Evolutionary conservation across 2,797 vertebrate species (phyloP).

Genomic region (Fratercula arctica): DNA sequence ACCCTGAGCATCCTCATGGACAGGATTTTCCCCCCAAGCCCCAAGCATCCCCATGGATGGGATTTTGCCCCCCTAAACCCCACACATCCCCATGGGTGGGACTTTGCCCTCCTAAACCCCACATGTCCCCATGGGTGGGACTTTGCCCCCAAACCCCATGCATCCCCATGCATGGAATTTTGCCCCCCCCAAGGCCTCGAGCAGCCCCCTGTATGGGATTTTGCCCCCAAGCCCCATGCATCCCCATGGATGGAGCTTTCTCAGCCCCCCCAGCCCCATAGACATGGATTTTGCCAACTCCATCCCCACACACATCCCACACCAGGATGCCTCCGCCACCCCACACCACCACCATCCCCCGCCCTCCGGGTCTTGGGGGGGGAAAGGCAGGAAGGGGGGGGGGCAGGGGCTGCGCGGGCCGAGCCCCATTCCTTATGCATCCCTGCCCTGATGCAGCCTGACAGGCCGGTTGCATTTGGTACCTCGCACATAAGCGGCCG

Average conservation of each 20-base stretch:
- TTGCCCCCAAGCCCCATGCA: too few relatives aligned
- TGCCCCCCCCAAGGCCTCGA: not conserved
- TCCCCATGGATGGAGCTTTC: not conserved
- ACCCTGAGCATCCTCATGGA: too few relatives aligned
- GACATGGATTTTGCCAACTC: too few relatives aligned
- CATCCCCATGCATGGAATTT: not conserved
- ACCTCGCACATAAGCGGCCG: constrained; percentile 76
- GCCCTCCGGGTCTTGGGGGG: not conserved
- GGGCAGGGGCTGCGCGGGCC: not conserved
- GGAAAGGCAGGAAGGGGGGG: not conserved
- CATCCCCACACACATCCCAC: not conserved
- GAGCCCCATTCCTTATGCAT: constrained; percentile 60
- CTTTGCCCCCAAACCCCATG: rapidly evolving
- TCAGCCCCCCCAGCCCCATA: not conserved
- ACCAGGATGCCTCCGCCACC: too few relatives aligned
- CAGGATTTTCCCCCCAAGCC: not conserved
- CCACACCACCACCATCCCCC: not conserved
- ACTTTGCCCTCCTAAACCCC: not conserved
- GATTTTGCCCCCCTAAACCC: not conserved
- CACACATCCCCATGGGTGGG: too few relatives aligned
- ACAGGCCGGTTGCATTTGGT: constrained; percentile 57
- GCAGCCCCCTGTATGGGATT: not conserved
- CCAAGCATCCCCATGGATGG: not conserved
- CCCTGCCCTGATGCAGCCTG: constrained; percentile 74
- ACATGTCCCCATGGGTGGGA: not conserved